These are phyloP conservation scores for Paraplagusia blochii DNA, from an alignment of 2,113 vertebrate species.

Conservation along the genomic window DNA sequence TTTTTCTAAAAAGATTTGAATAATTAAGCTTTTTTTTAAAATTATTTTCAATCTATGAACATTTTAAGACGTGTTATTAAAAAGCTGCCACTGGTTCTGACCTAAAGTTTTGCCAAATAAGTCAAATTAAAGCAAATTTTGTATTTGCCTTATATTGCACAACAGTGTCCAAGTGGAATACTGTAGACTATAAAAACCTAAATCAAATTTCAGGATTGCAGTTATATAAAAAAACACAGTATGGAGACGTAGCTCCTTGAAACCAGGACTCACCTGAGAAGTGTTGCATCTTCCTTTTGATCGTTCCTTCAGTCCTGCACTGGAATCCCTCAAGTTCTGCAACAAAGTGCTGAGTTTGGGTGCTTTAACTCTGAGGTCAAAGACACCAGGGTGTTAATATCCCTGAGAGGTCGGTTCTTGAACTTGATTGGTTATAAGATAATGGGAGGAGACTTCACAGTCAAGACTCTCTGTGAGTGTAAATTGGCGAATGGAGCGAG, in stretches of 20 bases:
- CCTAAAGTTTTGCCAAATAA: no score
- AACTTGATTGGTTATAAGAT: constrained; percentile 53
- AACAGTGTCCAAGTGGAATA: no score
- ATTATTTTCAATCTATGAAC: no score
- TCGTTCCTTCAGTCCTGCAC: not conserved
- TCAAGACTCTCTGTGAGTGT: not conserved
- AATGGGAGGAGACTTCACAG: constrained; percentile 38
- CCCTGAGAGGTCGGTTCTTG: constrained; percentile 21
- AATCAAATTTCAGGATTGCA: not conserved
- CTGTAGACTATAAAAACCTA: no score
- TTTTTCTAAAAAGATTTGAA: no score
- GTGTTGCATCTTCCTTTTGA: constrained; percentile 41
- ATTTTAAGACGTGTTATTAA: no score
- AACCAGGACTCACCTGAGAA: constrained; percentile 48
- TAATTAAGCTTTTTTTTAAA: no score
- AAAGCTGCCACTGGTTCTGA: no score
- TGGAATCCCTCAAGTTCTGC: not conserved
- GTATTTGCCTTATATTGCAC: no score
- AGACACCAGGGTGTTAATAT: constrained; percentile 8
- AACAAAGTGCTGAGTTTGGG: constrained; percentile 22
- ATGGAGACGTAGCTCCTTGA: not conserved
- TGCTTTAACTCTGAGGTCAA: constrained; percentile 6
- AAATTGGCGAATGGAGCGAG: not conserved
- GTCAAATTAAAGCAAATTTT: no score
- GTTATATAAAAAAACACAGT: no score